Conservation (phyloP, 2,113 vertebrate species). For the Rhinichthys klamathensis region DNA sequence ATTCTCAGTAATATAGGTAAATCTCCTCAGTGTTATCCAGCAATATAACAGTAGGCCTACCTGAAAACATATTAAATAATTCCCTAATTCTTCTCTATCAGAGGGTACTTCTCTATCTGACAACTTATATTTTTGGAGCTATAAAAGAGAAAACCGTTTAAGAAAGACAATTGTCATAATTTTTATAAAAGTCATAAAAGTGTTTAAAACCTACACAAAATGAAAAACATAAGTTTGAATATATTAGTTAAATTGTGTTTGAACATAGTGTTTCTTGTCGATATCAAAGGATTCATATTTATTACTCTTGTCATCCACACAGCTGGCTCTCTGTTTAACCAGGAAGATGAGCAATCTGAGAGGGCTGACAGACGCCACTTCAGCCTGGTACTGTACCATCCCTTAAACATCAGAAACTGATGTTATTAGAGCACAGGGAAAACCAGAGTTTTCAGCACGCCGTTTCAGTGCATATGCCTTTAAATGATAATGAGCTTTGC, state of each 20-base stretch:
- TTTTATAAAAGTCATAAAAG: neutral
- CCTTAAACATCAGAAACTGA: neutral
- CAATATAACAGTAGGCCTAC: neutral
- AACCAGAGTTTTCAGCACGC: no score
- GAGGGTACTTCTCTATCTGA: neutral
- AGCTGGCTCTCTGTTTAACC: conserved; percentile 57
- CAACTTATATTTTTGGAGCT: neutral
- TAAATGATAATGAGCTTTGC: no score
- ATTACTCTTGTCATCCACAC: conserved; percentile 22
- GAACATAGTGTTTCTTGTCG: neutral
- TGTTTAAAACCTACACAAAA: neutral
- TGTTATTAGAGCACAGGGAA: neutral
- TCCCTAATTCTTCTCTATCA: neutral
- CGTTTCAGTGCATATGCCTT: no score
- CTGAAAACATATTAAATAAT: neutral
- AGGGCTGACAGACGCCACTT: conserved; percentile 68
- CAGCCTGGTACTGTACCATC: conserved; percentile 70
- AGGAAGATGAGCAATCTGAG: conserved; percentile 67
- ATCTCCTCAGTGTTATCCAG: neutral
- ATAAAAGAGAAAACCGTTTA: neutral
- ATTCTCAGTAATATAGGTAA: neutral
- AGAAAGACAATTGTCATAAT: neutral
- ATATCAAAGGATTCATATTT: conserved; percentile 13
- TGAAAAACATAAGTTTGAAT: neutral
- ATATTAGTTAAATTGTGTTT: neutral